Base-by-base conservation (phyloP, 2,888 invertebrate genomes). In the Unio delphinus region DNA sequence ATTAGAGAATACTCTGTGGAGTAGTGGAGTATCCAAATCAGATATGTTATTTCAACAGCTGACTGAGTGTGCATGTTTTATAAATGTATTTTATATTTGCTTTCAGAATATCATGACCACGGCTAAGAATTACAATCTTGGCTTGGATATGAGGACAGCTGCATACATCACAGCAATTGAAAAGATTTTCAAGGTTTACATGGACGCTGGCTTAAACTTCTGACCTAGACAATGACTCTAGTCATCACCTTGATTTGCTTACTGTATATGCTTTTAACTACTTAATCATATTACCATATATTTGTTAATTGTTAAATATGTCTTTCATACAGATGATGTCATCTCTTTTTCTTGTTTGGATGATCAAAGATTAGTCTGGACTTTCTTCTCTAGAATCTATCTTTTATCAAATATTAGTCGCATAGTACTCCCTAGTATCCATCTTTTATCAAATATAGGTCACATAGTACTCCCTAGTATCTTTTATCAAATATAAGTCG, bases 101-200 rank as follows among this genome's bases (percentile, higher is more conserved):
- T 90, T 90, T 8, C 91, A 96, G 95, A 95, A 95, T 73, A 97
- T 98, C 84, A 97, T 97, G 95, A 94, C 94, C 90, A 96, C 96
- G 55, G 95, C 96, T 54, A 93, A 95, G 92, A 95, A 95, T 89
- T 97, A 95, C 92, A 94, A 97, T 90, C 92, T 99, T 70, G 98
- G 98, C 68, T 92, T 98, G 81, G 99, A 99, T 91, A 92, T 99
- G 83, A 94, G 99, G 90, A 96, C 97, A 68, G 98, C 99, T 58
- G 98, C 98, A 59, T 99, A 97, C 90, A 95, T 96, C 68, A 97
- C 96, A 91, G 95, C 98, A 62, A 95, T 99, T 80, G 95, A 96
- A 90, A 99, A 99, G 91, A 98, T 99, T 89, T 97, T 97, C 92
- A 94, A 94, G 74, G 96, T 97, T 26, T 95, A 97, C 91, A 94